Conservation (phyloP, 2,113 vertebrate genomes). For the Cinclus cinclus region DNA sequence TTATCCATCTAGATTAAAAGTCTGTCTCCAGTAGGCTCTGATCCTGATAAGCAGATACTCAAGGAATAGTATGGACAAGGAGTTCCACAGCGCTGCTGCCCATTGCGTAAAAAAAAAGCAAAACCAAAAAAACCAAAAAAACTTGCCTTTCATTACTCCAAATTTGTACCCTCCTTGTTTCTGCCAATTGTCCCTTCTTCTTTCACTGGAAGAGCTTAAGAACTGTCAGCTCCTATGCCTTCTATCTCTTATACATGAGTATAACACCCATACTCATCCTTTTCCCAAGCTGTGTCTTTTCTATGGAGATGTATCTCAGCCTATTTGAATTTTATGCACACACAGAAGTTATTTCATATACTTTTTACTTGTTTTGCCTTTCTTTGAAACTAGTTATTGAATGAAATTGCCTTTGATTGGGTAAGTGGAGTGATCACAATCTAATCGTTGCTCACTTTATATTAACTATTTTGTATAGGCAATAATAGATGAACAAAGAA, state of each 20-base stretch:
- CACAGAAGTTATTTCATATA: background rate
- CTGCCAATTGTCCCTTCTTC: background rate
- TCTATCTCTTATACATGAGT: background rate
- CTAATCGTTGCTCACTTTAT: background rate
- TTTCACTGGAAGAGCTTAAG: background rate
- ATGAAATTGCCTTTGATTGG: background rate
- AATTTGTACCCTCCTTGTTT: background rate
- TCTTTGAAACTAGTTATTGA: background rate
- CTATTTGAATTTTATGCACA: background rate
- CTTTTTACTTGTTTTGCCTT: background rate
- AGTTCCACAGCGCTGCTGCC: background rate
- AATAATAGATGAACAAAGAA: background rate
- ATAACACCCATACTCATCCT: background rate
- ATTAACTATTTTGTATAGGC: background rate
- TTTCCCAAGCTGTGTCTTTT: background rate
- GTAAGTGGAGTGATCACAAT: background rate
- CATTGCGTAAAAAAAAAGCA: background rate
- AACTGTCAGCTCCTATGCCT: background rate
- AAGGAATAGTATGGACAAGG: background rate
- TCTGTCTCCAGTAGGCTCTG: background rate
- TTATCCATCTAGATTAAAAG: background rate
- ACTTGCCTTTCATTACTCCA: background rate
- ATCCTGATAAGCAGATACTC: background rate
- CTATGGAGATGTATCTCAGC: background rate
- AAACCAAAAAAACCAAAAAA: too few species aligned